Conservation (phyloP, 2,113 vertebrate genomes). For the Lophura nycthemera region DNA sequence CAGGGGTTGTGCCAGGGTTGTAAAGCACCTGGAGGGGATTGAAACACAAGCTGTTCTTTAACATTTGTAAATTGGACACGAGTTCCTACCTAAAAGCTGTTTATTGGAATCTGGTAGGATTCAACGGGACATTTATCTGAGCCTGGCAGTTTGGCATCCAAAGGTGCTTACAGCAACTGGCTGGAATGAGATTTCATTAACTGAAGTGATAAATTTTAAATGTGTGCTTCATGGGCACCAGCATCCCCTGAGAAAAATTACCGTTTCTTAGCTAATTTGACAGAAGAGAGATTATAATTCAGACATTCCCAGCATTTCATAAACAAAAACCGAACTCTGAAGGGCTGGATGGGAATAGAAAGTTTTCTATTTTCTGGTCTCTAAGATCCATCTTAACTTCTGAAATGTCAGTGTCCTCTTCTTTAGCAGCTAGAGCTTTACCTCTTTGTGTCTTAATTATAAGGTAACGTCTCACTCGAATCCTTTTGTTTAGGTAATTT, state of each 20-base stretch:
- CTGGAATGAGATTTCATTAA: slow-evolving; percentile 31
- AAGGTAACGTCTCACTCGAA: slow-evolving; percentile 4
- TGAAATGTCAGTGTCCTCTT: not conserved
- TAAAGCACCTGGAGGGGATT: slow-evolving; percentile 55
- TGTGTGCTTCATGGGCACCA: not conserved
- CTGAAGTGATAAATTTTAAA: slow-evolving; percentile 37
- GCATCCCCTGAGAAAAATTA: slow-evolving; percentile 14
- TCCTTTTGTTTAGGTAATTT: slow-evolving; percentile 67
- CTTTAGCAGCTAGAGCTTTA: slow-evolving; percentile 29
- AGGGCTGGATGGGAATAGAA: not conserved
- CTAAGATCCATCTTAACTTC: slow-evolving; percentile 22
- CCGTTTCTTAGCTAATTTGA: not conserved
- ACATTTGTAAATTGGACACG: slow-evolving; percentile 30
- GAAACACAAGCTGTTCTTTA: slow-evolving; percentile 55
- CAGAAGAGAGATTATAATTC: slow-evolving; percentile 62
- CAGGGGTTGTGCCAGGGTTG: slow-evolving; percentile 56
- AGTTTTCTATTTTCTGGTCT: not conserved
- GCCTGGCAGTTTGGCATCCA: slow-evolving; percentile 32
- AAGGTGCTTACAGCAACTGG: slow-evolving; percentile 52
- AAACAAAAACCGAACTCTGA: slow-evolving; percentile 36
- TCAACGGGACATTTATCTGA: slow-evolving; percentile 37
- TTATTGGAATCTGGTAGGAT: slow-evolving; percentile 38
- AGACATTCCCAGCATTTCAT: slow-evolving; percentile 6
- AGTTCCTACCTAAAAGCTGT: slow-evolving; percentile 58
- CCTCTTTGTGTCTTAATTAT: slow-evolving; percentile 55